Evolutionary conservation across 2,113 vertebrate species (phyloP), one percentile per base, ranked within the genome.

Genomic region (Pachyramphus minor): DNA sequence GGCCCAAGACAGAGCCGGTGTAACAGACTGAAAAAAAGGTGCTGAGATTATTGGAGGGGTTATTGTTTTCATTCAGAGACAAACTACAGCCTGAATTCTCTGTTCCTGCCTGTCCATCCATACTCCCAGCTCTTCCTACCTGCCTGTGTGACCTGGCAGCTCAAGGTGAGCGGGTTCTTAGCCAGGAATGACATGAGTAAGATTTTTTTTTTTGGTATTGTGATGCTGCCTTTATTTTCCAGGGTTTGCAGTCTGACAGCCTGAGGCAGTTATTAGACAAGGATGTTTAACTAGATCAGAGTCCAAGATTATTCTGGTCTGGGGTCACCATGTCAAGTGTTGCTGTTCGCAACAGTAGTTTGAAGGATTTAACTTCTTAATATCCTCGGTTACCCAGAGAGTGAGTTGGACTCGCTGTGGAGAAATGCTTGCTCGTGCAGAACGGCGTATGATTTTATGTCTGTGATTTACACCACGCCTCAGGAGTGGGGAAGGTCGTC

Each of bases 291-390:
- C 76, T 89, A 96, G 92, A 96, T 96, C 90, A 83, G 84, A 96
- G 93, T 80, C 91, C 87, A 67, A 75, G 92, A 96, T 96, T 94
- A 95, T 95, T 96, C 92, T 8, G 0, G 63, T 93, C 82, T 58
- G 18, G 10, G 97, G 95, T 97, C 97, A 95, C 62, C 41, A 16
- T 96, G 97, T 97, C 95, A 97, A 97, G 92, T 89, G 91, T 93
- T 95, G 75, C 87, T 95, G 73, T 62, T 97, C 3, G 37, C 94
- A 96, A 85, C 94, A 96, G 90, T 90, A 83, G 87, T 85, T 91
- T 95, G 84, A 96, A 92, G 90, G 95, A 90, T 96, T 97, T 90
- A 94, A 86, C 89, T 96, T 95, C 84, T 90, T 89, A 63, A 44
- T 93, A 78, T 66, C 93, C 82, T 59, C 50, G 9, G 84, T 85